Base-by-base conservation (phyloP, 1,140 invertebrate species). In the Pinna nobilis region DNA sequence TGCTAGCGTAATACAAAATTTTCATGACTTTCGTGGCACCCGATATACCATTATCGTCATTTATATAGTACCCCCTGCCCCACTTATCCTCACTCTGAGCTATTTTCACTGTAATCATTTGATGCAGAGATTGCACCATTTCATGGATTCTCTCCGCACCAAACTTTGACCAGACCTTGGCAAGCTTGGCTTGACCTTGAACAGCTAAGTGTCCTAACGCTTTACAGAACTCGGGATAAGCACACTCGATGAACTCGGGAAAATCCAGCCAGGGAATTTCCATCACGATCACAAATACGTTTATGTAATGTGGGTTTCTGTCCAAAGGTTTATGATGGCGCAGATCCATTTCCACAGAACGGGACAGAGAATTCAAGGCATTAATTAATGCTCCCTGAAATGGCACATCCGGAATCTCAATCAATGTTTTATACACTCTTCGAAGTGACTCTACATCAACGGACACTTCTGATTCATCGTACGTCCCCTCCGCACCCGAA, bases 1-100 rank as follows among this genome's bases (percentile, higher is more conserved):
- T 93, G 87, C 93, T 96, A 28, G 96, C 96, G 90, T 96, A 97
- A 86, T 95, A 98, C 0, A 97, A 88, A 87, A 97, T 94, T 92
- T 95, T 90, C 84, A 91, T 89, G 30, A 91, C 85, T 73, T 84
- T 84, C 5, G 89, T 81, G 13, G 95, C 93, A 65, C 93, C 92
- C 20, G 93, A 94, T 51, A 97, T 94, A 70, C 92, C 91, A 32
- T 93, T 92, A 84, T 97, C 95, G 85, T 97, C 95, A 87, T 97
- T 95, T 49, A 97, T 92, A 50, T 92, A 92, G 84, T 94, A 95
- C 72, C 94, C 92, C 39, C 92, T 88, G 3, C 93, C 91, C 87
- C 94, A 95, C 6, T 77, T 53, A 0, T 77, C 78, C 47, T 88
- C 81, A 23, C 78, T 80, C 18, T 93, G 92, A 60, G 97, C 94